phyloP scores from a whole-genome alignment of 2,888 invertebrate species.

The Periphyllus acericola region DNA sequence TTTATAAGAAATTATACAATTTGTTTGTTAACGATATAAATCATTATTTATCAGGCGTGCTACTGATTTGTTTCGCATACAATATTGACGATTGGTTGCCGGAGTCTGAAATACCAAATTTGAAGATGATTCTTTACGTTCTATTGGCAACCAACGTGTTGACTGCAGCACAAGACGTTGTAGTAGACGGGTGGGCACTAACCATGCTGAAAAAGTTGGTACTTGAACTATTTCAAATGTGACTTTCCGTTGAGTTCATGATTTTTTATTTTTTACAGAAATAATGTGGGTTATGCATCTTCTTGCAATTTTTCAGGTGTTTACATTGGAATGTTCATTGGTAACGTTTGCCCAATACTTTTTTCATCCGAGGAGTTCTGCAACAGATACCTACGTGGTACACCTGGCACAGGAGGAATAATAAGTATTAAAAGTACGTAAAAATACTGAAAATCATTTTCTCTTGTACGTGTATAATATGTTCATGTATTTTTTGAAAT shows the following conservation, averaged over 20 bases:
- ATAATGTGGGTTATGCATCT: constrained; percentile 97
- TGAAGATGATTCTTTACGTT: constrained; percentile 76
- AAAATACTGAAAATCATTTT: no score
- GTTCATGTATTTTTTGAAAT: no score
- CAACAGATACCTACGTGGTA: constrained; percentile 85
- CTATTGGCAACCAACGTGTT: constrained; percentile 94
- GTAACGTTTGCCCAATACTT: constrained; percentile 95
- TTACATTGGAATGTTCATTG: constrained; percentile 95
- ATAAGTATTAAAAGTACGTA: constrained; percentile 73
- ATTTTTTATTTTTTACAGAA: constrained; percentile 68
- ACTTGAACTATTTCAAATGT: no score
- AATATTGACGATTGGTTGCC: constrained; percentile 82
- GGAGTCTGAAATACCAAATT: constrained; percentile 55
- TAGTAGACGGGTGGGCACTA: constrained; percentile 99
- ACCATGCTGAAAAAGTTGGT: constrained; percentile 92
- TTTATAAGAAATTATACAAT: no score
- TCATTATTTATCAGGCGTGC: constrained; percentile 57
- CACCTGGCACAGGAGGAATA: constrained; percentile 77
- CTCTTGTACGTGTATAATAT: no score
- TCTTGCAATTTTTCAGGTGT: constrained; percentile 99
- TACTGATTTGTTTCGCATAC: constrained; percentile 85
- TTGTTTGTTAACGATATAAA: no score
- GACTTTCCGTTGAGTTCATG: no score
- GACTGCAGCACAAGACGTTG: constrained; percentile 99
- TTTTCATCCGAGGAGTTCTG: constrained; percentile 96